phyloP scores from a whole-genome alignment of 2,888 invertebrate genomes.

The Noctua janthina region DNA sequence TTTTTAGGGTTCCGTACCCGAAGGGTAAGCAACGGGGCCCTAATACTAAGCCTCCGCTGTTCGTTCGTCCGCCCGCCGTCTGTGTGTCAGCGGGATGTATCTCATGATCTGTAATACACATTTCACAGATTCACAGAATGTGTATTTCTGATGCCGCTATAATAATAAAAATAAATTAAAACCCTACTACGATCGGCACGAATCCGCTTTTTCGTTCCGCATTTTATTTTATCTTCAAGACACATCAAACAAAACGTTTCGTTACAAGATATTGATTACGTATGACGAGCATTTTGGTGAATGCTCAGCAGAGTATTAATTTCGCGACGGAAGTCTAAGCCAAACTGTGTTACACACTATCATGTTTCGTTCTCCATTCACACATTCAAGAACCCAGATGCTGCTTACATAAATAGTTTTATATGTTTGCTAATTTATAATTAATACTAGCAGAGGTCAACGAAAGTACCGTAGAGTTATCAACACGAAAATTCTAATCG shows the following conservation, averaged over 20 bases:
- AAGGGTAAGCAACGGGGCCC: too few species aligned
- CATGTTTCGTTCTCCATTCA: slow-evolving; percentile 34
- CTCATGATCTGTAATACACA: too few species aligned
- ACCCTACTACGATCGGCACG: too few species aligned
- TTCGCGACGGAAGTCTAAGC: slow-evolving; percentile 39
- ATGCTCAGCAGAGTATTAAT: slow-evolving; percentile 53
- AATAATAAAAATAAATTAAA: too few species aligned
- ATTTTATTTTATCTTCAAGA: background rate
- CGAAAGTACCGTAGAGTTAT: slow-evolving; percentile 65
- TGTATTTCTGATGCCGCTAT: too few species aligned
- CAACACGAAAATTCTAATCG: slow-evolving; percentile 73
- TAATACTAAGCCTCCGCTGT: too few species aligned
- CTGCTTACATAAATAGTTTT: slow-evolving; percentile 30
- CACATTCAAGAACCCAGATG: slow-evolving; percentile 19
- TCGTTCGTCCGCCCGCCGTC: too few species aligned
- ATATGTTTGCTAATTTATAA: slow-evolving; percentile 57
- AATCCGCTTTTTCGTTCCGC: too few species aligned
- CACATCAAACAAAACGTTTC: slow-evolving; percentile 36
- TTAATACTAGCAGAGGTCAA: slow-evolving; percentile 55
- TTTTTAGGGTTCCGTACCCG: too few species aligned
- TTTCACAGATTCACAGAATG: too few species aligned
- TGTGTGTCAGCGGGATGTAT: too few species aligned
- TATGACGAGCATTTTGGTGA: slow-evolving; percentile 29
- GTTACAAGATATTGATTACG: slow-evolving; percentile 22
- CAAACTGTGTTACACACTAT: slow-evolving; percentile 39